Percentiles rank a stretch among this genome's conserved stretches.
Evolutionary conservation across 2,888 invertebrate species (phyloP).

Genomic region (Erebia ligea): DNA sequence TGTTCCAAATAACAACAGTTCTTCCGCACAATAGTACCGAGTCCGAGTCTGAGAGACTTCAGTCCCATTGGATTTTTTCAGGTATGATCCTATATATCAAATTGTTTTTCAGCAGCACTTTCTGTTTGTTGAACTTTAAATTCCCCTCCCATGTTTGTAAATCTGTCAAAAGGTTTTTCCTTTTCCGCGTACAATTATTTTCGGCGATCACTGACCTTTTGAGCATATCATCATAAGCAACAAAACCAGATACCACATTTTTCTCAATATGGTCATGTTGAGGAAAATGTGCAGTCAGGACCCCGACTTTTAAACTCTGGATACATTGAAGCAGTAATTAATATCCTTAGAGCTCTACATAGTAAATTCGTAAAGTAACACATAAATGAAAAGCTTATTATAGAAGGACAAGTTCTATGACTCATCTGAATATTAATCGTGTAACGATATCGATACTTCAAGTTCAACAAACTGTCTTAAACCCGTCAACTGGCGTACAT

Average conservation of each 20-base stretch:
- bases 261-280: too few relatives aligned
- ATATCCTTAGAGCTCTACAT: neutral
- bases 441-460: conserved; percentile 23
- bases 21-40: neutral
- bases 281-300: too few relatives aligned
- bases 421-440: conserved; percentile 1
- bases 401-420: neutral
- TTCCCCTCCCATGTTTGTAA: too few relatives aligned
- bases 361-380: neutral
- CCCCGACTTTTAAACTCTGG: too few relatives aligned
- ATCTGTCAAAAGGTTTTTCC: too few relatives aligned
- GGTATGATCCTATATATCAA: too few relatives aligned
- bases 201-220: too few relatives aligned
- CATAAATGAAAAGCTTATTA: neutral
- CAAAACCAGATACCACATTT: too few relatives aligned
- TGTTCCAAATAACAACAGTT: neutral
- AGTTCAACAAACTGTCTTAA: conserved; percentile 37
- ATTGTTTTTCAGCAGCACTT: neutral
- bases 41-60: neutral
- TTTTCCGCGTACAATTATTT: too few relatives aligned
- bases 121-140: neutral
- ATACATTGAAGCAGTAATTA: neutral
- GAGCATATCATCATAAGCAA: too few relatives aligned
- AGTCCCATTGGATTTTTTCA: neutral
- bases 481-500: conserved; percentile 31